Percentiles rank a stretch among this genome's conserved stretches.
phyloP scores from a whole-genome alignment of 1,140 invertebrate species.

The Tetragnatha versicolor region DNA sequence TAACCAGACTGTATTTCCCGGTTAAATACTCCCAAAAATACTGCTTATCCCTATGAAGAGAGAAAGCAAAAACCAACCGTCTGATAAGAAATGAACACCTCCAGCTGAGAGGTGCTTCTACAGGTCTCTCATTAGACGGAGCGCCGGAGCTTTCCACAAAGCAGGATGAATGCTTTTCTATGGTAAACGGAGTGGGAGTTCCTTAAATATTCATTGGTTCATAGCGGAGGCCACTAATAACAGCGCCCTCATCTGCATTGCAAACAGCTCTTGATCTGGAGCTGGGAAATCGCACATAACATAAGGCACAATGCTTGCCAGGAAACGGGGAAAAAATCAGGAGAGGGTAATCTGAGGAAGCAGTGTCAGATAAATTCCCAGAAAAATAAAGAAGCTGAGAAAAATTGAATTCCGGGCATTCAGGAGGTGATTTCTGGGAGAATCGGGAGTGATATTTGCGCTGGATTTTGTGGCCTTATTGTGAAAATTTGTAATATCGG shows the following conservation, averaged over 20 bases:
- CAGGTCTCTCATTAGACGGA: conserved; percentile 33
- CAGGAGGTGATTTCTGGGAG: no score
- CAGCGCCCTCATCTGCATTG: conserved; percentile 37
- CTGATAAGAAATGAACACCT: no score
- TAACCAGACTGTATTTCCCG: no score
- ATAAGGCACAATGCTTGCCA: not conserved
- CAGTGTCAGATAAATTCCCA: not conserved
- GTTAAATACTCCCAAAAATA: no score
- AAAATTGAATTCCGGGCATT: no score
- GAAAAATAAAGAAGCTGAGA: conserved; percentile 2
- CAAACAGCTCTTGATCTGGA: conserved; percentile 32
- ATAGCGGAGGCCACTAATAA: conserved; percentile 37
- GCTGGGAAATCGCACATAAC: conserved; percentile 14
- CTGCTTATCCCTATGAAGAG: no score
- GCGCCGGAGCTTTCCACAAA: not conserved
- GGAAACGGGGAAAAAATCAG: no score
- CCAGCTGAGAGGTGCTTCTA: not conserved
- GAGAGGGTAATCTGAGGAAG: conserved; percentile 12
- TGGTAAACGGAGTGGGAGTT: conserved; percentile 41
- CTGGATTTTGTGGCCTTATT: no score
- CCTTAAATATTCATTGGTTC: conserved; percentile 49
- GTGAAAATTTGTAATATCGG: no score
- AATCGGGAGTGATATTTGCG: no score
- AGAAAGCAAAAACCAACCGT: no score
- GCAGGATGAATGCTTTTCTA: conserved; percentile 29